Conservation (phyloP, 2,113 vertebrate species). For the Neotragus moschatus region DNA sequence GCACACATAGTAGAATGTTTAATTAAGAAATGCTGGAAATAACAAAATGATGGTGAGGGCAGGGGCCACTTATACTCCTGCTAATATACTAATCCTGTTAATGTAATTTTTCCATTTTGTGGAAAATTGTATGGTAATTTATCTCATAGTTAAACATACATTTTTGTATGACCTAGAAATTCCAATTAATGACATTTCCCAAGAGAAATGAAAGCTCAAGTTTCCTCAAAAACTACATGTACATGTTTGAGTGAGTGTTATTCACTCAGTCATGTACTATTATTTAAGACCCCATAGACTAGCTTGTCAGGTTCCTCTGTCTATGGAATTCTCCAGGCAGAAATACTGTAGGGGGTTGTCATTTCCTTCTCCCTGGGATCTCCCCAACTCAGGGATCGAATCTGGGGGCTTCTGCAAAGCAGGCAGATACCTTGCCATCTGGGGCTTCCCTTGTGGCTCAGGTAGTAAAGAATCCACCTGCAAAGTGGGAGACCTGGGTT, state of each 20-base stretch:
- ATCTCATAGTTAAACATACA: not conserved
- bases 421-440: not conserved
- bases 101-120: not conserved
- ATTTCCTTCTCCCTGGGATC: not conserved
- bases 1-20: not conserved
- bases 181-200: not conserved
- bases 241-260: not conserved
- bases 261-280: not conserved
- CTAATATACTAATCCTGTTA: not conserved
- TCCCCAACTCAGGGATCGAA: not conserved
- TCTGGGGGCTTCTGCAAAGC: not conserved
- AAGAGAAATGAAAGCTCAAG: not conserved
- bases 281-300: not conserved
- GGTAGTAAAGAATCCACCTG: not conserved
- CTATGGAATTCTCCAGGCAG: not conserved
- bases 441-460: not conserved
- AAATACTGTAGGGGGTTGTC: not conserved
- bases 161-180: not conserved
- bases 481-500: not conserved
- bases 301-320: not conserved
- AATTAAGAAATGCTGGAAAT: not conserved
- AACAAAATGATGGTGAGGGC: not conserved
- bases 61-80: not conserved
- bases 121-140: not conserved
- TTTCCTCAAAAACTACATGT: not conserved